phyloP scores from a whole-genome alignment of 2,797 vertebrate species.

The Urosaurus nigricauda region DNA sequence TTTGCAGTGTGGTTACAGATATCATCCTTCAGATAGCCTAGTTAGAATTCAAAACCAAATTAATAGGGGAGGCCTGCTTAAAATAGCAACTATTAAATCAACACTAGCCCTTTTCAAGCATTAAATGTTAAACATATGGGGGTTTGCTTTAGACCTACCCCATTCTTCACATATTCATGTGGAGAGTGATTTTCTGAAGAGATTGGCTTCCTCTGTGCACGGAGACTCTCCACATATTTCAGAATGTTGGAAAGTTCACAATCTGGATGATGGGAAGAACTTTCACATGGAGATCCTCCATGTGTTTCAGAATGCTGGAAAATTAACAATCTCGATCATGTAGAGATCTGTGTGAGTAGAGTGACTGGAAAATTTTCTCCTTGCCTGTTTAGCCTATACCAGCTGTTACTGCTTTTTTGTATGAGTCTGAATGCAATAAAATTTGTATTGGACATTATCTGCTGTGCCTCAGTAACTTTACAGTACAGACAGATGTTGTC shows the following conservation, averaged over 20 bases:
- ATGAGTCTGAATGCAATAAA: conserved; percentile 25
- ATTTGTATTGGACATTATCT: conserved; percentile 27
- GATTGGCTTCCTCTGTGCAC: too few species aligned
- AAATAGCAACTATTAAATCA: conserved; percentile 16
- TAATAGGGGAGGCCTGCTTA: background rate
- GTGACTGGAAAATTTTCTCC: too few species aligned
- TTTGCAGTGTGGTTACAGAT: too few species aligned
- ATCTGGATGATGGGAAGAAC: background rate
- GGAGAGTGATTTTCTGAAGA: too few species aligned
- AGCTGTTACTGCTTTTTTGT: background rate
- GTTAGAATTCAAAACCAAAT: background rate
- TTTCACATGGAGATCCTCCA: too few species aligned
- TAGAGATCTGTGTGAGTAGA: too few species aligned
- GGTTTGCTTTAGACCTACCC: background rate
- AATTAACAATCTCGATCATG: too few species aligned
- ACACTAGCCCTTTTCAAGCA: background rate
- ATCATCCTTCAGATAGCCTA: background rate
- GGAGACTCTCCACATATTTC: background rate
- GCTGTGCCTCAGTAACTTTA: conserved; percentile 27
- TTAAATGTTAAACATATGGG: background rate
- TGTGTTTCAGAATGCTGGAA: too few species aligned
- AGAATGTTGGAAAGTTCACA: background rate
- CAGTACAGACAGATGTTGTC: conserved; percentile 29
- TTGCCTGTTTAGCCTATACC: too few species aligned
- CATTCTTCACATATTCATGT: background rate